Evolutionary conservation across 2,888 invertebrate genomes (phyloP).

Genomic region (Philhelius pedissequus): DNA sequence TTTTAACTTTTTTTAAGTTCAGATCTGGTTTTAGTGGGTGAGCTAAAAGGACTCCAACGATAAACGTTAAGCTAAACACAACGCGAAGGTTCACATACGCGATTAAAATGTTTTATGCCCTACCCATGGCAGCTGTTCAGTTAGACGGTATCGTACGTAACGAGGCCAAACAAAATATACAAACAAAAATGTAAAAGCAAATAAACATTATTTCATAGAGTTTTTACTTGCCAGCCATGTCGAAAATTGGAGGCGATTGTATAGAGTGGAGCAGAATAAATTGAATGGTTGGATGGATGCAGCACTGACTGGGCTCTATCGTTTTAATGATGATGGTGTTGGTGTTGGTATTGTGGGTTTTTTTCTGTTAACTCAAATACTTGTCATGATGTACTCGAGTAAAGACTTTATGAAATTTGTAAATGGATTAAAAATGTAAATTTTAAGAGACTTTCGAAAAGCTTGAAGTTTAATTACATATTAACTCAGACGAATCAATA

Average conservation of each 20-base stretch:
- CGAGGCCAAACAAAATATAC: no score
- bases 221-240: background rate
- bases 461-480: background rate
- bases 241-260: background rate
- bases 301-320: slow-evolving; percentile 27
- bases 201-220: background rate
- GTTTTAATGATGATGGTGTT: slow-evolving; percentile 23
- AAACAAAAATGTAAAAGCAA: slow-evolving; percentile 6
- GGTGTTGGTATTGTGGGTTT: background rate
- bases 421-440: slow-evolving; percentile 34
- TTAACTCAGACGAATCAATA: background rate
- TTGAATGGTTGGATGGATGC: slow-evolving; percentile 4
- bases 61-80: slow-evolving; percentile 23
- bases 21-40: background rate
- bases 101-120: slow-evolving; percentile 63
- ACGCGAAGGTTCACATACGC: slow-evolving; percentile 40
- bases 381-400: slow-evolving; percentile 46
- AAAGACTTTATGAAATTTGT: slow-evolving; percentile 43
- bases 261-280: background rate
- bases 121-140: no score
- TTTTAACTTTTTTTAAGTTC: background rate
- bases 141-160: slow-evolving; percentile 7
- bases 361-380: slow-evolving; percentile 27
- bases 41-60: background rate
- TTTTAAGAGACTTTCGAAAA: background rate